Base-by-base conservation (phyloP, 1,140 invertebrate genomes). In the Contarinia nasturtii region DNA sequence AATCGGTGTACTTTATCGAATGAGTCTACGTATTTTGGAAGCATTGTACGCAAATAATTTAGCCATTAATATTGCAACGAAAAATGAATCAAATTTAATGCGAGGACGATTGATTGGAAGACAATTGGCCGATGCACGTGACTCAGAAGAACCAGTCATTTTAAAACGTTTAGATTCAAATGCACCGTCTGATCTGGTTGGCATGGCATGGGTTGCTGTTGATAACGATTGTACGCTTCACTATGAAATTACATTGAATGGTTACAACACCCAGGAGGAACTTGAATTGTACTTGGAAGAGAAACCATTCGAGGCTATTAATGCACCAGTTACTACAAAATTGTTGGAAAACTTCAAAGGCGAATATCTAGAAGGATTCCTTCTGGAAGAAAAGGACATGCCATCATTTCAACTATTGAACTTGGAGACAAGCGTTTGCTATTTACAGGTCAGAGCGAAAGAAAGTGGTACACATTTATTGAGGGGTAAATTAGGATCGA, bases 171-270 rank as follows among this genome's bases (percentile, higher is more conserved):
- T 72, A 7, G 70, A 73, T 20, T 66, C 70, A 2, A 53, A 63
- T 2, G 61, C 67, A 0, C 52, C 62, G 12, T 67, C 68, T 0
- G 67, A 69, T 2, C 60, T 74, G 2, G 75, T 79, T n/a, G 86
- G 82, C n/a, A 67, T 88, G 27, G 77, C 80, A 12, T 92, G 86
- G 86, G 64, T 83, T 34, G 74, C 77, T 1, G 75, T 92, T 4
- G 86, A 90, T 57, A 69, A 73, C 1, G 76, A 87, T 34, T 92
- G 87, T 59, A 77, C 77, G 51, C 62, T 90, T 1, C 81, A 89
- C 57, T 92, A 88, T 55, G 86, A 91, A 60, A 72, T 90, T 17
- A 68, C 65, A 1, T 40, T 71, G 12, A 65, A 51, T 19, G 61
- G 59, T 2, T 54, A 53, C 5, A 51, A 49, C 33, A 49, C 60